Percentiles rank a stretch among this genome's conserved stretches.
Evolutionary conservation across 2,797 vertebrate genomes (phyloP).

Genomic region (Galago senegalensis): DNA sequence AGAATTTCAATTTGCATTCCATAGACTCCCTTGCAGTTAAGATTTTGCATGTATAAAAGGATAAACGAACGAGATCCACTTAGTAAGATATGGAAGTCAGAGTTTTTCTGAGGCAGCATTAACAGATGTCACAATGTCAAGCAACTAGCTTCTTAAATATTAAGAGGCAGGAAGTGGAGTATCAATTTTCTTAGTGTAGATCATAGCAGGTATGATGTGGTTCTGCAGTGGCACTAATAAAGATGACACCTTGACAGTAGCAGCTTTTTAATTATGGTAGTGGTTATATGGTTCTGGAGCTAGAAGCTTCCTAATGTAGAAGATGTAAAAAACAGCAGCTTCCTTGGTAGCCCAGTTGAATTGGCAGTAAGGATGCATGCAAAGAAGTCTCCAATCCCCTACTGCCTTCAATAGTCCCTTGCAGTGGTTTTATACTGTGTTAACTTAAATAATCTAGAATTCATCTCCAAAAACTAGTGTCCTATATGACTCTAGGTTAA

Average conservation of each 20-base stretch:
- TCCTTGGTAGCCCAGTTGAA: not conserved
- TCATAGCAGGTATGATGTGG: not conserved
- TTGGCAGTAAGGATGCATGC: not conserved
- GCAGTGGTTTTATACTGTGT: not conserved
- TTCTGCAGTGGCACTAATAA: not conserved
- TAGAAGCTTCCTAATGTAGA: not conserved
- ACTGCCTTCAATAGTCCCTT: not conserved
- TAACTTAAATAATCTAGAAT: not conserved
- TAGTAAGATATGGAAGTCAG: not conserved
- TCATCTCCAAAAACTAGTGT: not conserved
- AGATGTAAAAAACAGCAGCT: not conserved
- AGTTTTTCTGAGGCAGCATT: not conserved
- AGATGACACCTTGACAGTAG: not conserved
- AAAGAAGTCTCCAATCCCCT: not conserved
- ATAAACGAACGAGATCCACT: not conserved
- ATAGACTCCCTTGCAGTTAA: not conserved
- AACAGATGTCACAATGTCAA: not conserved
- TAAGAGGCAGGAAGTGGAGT: not conserved
- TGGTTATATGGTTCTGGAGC: not conserved
- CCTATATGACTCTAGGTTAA: not conserved
- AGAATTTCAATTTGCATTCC: constrained; percentile 1
- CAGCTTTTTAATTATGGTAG: not conserved
- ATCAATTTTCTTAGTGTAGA: not conserved
- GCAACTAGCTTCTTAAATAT: not conserved
- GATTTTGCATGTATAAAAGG: not conserved